These are phyloP conservation scores for Parus major DNA, from an alignment of 2,113 vertebrate genomes.

Conservation along the genomic window DNA sequence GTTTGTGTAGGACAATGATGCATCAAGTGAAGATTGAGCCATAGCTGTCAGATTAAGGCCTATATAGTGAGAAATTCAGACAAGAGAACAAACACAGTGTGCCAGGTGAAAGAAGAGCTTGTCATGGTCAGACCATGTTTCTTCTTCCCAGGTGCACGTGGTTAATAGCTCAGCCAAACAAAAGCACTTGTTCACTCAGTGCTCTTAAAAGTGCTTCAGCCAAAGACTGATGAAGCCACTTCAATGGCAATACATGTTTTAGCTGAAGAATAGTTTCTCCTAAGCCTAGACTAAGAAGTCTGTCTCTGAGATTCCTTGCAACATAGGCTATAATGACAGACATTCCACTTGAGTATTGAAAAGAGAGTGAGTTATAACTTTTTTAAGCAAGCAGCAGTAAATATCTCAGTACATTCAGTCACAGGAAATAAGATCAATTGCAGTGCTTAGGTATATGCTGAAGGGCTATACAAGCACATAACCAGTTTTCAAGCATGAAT, in stretches of 20 bases:
- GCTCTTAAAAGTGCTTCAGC: not conserved
- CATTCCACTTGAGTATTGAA: not conserved
- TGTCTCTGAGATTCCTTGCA: not conserved
- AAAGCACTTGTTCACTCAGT: not conserved
- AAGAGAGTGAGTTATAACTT: not conserved
- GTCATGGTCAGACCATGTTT: not conserved
- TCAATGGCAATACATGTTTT: not conserved
- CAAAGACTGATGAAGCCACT: not conserved
- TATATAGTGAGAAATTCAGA: not conserved
- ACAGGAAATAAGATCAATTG: not conserved
- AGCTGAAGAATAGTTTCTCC: not conserved
- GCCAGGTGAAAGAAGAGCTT: conserved; percentile 11
- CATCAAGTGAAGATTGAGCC: not conserved
- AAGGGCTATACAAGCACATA: not conserved
- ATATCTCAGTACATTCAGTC: not conserved
- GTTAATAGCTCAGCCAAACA: not conserved
- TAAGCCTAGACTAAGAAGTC: not conserved
- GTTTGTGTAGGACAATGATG: not conserved
- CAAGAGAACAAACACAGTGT: not conserved
- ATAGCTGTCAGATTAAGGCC: not conserved
- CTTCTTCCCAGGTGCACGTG: not conserved
- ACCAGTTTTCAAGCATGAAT: not conserved
- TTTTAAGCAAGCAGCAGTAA: not conserved
- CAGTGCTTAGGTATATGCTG: not conserved
- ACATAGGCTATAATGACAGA: not conserved